These are phyloP conservation scores for Promerops cafer DNA, from an alignment of 2,113 vertebrate species.

Conservation along the genomic window DNA sequence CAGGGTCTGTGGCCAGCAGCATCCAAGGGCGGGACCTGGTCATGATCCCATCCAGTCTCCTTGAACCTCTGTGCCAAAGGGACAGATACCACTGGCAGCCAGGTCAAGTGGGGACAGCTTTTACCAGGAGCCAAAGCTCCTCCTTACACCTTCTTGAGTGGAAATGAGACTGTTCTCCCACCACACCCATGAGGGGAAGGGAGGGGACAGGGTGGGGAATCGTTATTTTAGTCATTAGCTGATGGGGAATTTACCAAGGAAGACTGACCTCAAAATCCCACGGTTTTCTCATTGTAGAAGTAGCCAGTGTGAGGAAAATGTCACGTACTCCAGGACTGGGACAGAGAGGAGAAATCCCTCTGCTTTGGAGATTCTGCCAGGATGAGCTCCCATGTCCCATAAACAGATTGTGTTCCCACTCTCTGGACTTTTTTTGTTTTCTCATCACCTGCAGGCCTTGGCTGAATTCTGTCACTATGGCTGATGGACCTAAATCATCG, in stretches of 20 bases:
- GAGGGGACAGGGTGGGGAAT: constrained; percentile 56
- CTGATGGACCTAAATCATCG: not conserved
- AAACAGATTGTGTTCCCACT: not conserved
- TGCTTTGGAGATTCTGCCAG: not conserved
- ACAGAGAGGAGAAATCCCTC: constrained; percentile 11
- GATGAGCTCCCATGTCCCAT: not conserved
- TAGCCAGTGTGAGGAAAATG: constrained; percentile 1
- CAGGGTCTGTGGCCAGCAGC: not conserved
- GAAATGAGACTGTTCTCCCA: constrained; percentile 49
- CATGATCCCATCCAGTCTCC: not conserved
- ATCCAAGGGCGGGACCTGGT: not conserved
- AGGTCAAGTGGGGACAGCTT: constrained; percentile 46
- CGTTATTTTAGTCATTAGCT: constrained; percentile 57
- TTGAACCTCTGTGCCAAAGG: not conserved
- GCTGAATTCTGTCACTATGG: not conserved
- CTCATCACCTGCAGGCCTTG: not conserved
- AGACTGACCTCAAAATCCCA: constrained; percentile 27
- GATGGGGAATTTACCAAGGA: constrained; percentile 40
- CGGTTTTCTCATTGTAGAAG: not conserved
- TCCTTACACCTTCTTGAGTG: constrained; percentile 58
- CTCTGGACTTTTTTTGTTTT: not conserved
- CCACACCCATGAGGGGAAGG: constrained; percentile 58
- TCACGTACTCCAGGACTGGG: not conserved
- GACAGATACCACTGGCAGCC: not conserved
- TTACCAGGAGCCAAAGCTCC: constrained; percentile 35